Percentiles rank a stretch among this genome's conserved stretches.
Evolutionary conservation across 2,797 vertebrate species (phyloP).

Genomic region (Odontamblyopus rebecca): DNA sequence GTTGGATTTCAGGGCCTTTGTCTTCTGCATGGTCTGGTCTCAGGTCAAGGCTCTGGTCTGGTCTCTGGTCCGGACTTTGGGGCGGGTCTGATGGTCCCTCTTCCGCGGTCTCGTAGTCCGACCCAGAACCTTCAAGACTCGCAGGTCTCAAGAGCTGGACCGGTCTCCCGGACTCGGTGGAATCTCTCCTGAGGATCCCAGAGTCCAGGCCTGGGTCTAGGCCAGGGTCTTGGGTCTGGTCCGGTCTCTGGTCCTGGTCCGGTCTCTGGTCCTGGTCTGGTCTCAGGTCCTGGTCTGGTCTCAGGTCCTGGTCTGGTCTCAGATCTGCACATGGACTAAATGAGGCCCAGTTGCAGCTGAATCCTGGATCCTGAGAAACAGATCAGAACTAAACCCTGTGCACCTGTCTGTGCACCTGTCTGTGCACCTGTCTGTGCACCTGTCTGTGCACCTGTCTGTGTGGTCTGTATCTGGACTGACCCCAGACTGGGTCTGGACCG

Average conservation of each 20-base stretch:
- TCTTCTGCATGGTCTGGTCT: neutral
- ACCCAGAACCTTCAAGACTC: conserved; percentile 69
- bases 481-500: too few species aligned
- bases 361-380: neutral
- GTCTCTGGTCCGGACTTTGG: neutral
- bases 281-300: conserved; percentile 3
- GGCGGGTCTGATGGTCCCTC: conserved; percentile 61
- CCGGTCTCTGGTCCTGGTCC: neutral
- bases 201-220: conserved; percentile 23
- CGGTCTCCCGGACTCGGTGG: conserved; percentile 71
- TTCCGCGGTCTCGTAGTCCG: conserved; percentile 75
- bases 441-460: too few species aligned
- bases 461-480: neutral
- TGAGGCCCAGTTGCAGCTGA: neutral
- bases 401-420: neutral
- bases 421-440: too few species aligned
- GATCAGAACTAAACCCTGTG: neutral
- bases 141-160: conserved; percentile 53
- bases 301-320: conserved; percentile 51
- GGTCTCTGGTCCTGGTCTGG: neutral
- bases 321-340: conserved; percentile 4
- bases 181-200: conserved; percentile 37
- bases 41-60: neutral
- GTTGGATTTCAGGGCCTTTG: neutral
- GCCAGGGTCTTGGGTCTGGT: conserved; percentile 16